phyloP scores from a whole-genome alignment of 1,140 invertebrate species.

The Cherax quadricarinatus region DNA sequence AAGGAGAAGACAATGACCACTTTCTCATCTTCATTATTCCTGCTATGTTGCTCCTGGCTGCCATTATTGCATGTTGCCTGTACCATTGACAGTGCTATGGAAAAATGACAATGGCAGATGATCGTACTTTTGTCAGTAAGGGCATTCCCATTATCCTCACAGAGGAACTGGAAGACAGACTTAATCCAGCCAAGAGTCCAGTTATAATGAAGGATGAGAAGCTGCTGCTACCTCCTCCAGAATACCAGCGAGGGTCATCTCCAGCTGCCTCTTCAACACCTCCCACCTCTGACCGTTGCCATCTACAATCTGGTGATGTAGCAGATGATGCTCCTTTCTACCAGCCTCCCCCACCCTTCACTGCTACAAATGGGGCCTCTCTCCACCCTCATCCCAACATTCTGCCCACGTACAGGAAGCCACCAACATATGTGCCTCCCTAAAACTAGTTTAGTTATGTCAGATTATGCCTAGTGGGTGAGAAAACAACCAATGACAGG shows the following conservation, averaged over 20 bases:
- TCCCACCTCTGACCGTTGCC: slow-evolving; percentile 78
- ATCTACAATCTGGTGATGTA: slow-evolving; percentile 73
- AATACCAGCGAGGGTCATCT: slow-evolving; percentile 82
- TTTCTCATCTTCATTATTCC: slow-evolving; percentile 94
- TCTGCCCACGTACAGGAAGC: slow-evolving; percentile 91
- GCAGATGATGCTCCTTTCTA: slow-evolving; percentile 80
- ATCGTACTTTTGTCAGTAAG: slow-evolving; percentile 87
- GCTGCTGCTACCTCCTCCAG: slow-evolving; percentile 88
- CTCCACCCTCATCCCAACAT: slow-evolving; percentile 85
- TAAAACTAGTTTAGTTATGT: slow-evolving; percentile 79
- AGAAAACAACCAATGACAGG: background rate
- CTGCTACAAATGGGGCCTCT: slow-evolving; percentile 81
- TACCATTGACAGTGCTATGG: slow-evolving; percentile 87
- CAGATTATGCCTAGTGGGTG: background rate
- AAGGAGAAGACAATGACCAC: slow-evolving; percentile 83
- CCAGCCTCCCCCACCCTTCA: slow-evolving; percentile 88
- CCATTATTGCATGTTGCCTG: slow-evolving; percentile 91
- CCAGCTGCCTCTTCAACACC: slow-evolving; percentile 78
- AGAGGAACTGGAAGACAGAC: slow-evolving; percentile 94
- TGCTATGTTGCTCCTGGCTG: slow-evolving; percentile 90
- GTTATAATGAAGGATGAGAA: slow-evolving; percentile 96
- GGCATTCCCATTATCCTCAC: slow-evolving; percentile 95
- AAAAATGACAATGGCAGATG: slow-evolving; percentile 85
- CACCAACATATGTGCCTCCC: slow-evolving; percentile 93
- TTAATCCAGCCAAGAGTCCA: slow-evolving; percentile 89